Evolutionary conservation across 2,797 vertebrate species (phyloP), one percentile per base, ranked within the genome.

Genomic region (Meriones psammophilus): DNA sequence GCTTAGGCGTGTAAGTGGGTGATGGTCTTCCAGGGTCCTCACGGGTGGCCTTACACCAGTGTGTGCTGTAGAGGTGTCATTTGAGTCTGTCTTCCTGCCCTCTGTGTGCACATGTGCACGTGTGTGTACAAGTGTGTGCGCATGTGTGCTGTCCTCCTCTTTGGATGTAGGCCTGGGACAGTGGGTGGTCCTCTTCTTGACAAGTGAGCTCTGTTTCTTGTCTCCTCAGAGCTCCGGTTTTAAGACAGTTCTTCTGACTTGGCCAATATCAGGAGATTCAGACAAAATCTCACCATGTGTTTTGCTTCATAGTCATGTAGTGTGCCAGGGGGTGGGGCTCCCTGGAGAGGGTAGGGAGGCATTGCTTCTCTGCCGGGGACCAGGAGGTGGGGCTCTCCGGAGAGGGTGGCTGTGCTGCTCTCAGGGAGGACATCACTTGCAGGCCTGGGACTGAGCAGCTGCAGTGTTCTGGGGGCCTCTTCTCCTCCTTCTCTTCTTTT

Each of bases 301-400:
- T 96, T 88, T 83, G 14, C 60, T 94, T 95, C 56, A 10, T 18
- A 46, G 71, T 78, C 42, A 46, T 84, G 36, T 9, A 50, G 73
- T 68, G 36, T 76, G 58, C 0, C 13, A 66, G 50, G 66, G 81
- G 91, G 18, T 20, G 42, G 28, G 76, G 69, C 17, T 66, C 42
- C 17, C 6, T 10, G 71, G 88, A 36, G 42, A 77, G 83, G 87
- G 81, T 24, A 69, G 26, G 62, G 50, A 87, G 89, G 10, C 73
- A 42, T 24, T 24, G 36, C 20, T 12, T 74, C 36, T 74, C 71
- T 24, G 71, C 71, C 12, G 36, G 20, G 50, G 50, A 50, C 0
- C 13, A 66, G 50, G 66, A 85, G 91, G 15, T 20, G 42, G 28
- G 76, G 69, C 17, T 66, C 42, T 18, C 6, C 8, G 71, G 88